These are phyloP conservation scores for Heliconius congener DNA, from an alignment of 1,140 invertebrate species.

Conservation along the genomic window DNA sequence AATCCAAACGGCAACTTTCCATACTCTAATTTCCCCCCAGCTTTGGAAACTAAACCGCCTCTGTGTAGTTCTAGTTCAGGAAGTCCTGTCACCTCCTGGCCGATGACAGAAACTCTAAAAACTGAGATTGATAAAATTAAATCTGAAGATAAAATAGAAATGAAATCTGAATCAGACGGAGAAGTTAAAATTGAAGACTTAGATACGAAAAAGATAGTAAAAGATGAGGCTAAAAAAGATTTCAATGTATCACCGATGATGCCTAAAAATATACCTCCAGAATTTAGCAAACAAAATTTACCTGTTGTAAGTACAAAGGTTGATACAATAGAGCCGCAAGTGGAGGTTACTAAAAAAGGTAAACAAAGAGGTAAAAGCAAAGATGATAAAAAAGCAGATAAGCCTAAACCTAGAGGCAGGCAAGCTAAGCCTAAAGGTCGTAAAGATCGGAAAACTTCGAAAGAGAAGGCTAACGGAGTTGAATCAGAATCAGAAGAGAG, in stretches of 20 bases:
- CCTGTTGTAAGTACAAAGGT: constrained; percentile 44
- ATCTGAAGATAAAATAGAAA: constrained; percentile 74
- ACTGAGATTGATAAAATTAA: constrained; percentile 73
- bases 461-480: constrained; percentile 72
- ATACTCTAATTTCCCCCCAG: constrained; percentile 54
- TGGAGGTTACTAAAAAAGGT: constrained; percentile 57
- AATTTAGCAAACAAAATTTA: constrained; percentile 42
- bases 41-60: constrained; percentile 68
- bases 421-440: constrained; percentile 63
- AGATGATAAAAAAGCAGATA: constrained; percentile 64
- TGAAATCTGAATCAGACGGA: constrained; percentile 78
- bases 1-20: constrained; percentile 45
- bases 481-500: constrained; percentile 70
- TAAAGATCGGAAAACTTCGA: constrained; percentile 72
- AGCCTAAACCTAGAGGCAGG: constrained; percentile 60
- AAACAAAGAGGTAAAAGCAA: constrained; percentile 59
- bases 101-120: constrained; percentile 68
- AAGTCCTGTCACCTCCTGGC: constrained; percentile 71
- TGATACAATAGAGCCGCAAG: constrained; percentile 60
- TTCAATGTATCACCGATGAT: constrained; percentile 23
- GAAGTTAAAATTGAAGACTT: constrained; percentile 83
- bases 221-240: constrained; percentile 75
- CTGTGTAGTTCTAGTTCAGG: constrained; percentile 62
- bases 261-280: constrained; percentile 7
- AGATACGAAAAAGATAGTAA: constrained; percentile 83